These are phyloP conservation scores for Pipistrellus kuhlii DNA, from an alignment of 2,797 vertebrate species.

Conservation along the genomic window DNA sequence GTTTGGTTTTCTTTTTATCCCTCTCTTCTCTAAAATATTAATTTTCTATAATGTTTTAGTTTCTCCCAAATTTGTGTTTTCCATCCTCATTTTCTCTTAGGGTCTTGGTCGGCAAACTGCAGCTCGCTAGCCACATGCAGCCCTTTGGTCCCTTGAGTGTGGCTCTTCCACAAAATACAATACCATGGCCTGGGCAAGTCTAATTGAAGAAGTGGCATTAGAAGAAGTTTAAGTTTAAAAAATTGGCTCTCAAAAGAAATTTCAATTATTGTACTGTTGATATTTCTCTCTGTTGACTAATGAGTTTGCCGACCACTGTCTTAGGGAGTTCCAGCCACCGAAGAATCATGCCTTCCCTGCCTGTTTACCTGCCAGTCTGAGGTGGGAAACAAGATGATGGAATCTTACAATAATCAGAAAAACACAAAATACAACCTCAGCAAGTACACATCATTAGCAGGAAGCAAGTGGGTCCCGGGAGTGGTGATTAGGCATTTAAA, in stretches of 20 bases:
- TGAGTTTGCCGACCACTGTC: not conserved
- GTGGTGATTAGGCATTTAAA: conserved; percentile 85
- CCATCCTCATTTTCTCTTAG: not conserved
- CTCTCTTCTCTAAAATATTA: not conserved
- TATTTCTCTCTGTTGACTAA: too few species aligned
- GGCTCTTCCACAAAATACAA: too few species aligned
- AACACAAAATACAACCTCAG: conserved; percentile 81
- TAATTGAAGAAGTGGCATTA: too few species aligned
- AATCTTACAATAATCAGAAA: conserved; percentile 31
- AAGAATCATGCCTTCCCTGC: not conserved
- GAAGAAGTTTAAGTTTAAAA: too few species aligned
- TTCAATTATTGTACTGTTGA: too few species aligned
- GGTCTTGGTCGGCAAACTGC: not conserved
- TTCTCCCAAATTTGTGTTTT: not conserved
- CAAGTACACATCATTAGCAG: conserved; percentile 77
- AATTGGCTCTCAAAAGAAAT: too few species aligned
- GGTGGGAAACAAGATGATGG: not conserved
- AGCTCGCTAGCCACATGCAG: too few species aligned
- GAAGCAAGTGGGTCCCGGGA: conserved; percentile 78
- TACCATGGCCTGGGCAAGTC: too few species aligned
- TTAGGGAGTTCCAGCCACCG: not conserved
- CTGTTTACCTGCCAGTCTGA: not conserved
- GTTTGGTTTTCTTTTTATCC: not conserved
- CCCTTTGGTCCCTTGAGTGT: too few species aligned
- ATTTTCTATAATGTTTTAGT: not conserved